Evolutionary conservation across 2,888 invertebrate genomes (phyloP), one percentile per base, ranked within the genome.

Genomic region (Leucania comma): DNA sequence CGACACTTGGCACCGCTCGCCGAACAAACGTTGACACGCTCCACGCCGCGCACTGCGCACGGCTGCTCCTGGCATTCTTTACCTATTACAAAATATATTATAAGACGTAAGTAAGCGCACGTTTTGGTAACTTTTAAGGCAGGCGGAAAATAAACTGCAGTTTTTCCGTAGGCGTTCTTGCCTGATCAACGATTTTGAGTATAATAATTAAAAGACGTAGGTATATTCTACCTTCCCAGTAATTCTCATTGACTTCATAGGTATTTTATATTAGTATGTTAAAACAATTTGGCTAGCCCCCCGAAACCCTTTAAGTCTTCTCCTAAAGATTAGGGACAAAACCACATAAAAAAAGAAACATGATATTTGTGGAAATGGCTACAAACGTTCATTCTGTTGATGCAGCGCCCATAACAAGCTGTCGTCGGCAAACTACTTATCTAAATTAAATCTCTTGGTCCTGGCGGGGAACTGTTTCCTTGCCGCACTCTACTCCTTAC

Each of bases 401-500:
- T 86, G 85, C 84, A 79, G 82, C 74, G 78, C 77, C 82, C 82
- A 78, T 85, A 89, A 87, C 88, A 81, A 83, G 87, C 89, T 90
- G 90, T 89, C 90, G 87, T 85, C 89, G 78, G 83, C 90, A 90
- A 86, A 89, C 88, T 87, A 89, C 91, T 90, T 92, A 92, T 92
- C 91, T 91, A 89, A 91, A 92, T 92, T 90, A 90, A 92, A 92
- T 91, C 91, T 90, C 78, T 86, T 86, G 84, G 83, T 89, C 86
- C 83, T 86, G 85, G 72, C 77, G 84, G 84, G 72, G 83, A 80
- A 86, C 82, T 82, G 79, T 83, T 86, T 85, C 81, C 84, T 86
- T 82, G 78, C 78, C 74, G 77, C 72, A 72, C 68, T 84, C 83
- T 81, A 80, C 74, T 85, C 70, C 74, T 59, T 73, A 42, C 61